These are phyloP conservation scores for Brachypodius melanocephalos DNA, from an alignment of 2,113 vertebrate species.

Conservation along the genomic window DNA sequence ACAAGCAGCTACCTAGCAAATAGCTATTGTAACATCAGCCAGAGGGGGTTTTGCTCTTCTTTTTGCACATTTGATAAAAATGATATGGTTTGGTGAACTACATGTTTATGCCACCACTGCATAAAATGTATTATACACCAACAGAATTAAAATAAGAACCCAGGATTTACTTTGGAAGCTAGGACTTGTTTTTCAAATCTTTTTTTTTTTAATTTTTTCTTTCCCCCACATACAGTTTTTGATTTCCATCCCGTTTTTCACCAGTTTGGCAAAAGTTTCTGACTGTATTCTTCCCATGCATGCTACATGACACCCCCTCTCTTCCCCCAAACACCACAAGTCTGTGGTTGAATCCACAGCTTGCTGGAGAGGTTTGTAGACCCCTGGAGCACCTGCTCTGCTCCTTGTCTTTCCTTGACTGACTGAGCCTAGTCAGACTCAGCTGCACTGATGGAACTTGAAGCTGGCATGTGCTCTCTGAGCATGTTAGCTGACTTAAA, in stretches of 20 bases:
- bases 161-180: neutral
- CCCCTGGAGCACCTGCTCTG: neutral
- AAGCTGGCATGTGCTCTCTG: neutral
- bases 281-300: neutral
- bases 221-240: neutral
- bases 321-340: neutral
- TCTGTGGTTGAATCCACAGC: neutral
- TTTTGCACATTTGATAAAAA: neutral
- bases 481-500: neutral
- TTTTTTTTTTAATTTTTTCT: neutral
- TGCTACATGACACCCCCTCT: neutral
- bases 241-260: neutral
- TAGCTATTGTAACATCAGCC: neutral
- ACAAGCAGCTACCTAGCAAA: neutral
- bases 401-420: neutral
- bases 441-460: neutral
- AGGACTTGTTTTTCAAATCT: neutral
- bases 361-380: neutral
- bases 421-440: neutral
- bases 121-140: neutral
- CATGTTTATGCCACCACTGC: neutral
- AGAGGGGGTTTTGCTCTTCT: neutral
- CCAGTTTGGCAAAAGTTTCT: neutral
- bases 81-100: neutral
- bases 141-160: neutral